Base-by-base conservation (phyloP, 2,888 invertebrate species). In the Cantharis flavilabris region DNA sequence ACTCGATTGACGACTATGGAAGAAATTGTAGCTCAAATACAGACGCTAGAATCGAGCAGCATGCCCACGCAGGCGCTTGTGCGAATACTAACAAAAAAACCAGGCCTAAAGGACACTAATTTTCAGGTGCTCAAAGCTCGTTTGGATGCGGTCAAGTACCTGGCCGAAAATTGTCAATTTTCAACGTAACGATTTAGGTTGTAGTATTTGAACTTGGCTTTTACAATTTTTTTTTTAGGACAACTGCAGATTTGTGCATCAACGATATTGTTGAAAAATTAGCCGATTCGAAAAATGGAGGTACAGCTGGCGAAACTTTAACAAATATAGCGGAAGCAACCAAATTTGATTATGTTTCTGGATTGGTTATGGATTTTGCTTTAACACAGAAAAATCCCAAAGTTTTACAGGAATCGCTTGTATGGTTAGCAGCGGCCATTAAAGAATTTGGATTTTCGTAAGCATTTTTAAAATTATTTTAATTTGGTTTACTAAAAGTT, bases 351-450 rank as follows among this genome's bases (percentile, higher is more conserved):
- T 92, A 93, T 80, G 92, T 97, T 0, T 91, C 95, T 1, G 91
- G 91, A 33, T 93, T 94, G 85, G 92, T 94, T 0, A 88, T 96
- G 23, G 90, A 92, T 2, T 94, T 92, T 85, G 95, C 96, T 0
- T 95, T 97, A 88, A 89, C 89, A 10, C 96, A 97, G 87, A 97
- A 97, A 88, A 97, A 95, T 85, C 97, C 97, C 0, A 97, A 97
- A 88, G 96, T 97, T 63, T 96, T 97, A 85, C 93, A 95, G 0
- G 97, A 97, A 87, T 91, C 95, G 75, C 90, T 97, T 73, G 90
- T 91, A 76, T 98, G 97, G 97, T 90, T 97, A 79, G 89, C 93
- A 1, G 91, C 88, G 63, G 94, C 96, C 0, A 91, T 98, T 5
- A 92, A 93, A 84, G 97, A 97, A 86, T 98, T 97, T 90, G 97